Conservation (phyloP, 2,113 vertebrate species). For the Colistium nudipinnis region DNA sequence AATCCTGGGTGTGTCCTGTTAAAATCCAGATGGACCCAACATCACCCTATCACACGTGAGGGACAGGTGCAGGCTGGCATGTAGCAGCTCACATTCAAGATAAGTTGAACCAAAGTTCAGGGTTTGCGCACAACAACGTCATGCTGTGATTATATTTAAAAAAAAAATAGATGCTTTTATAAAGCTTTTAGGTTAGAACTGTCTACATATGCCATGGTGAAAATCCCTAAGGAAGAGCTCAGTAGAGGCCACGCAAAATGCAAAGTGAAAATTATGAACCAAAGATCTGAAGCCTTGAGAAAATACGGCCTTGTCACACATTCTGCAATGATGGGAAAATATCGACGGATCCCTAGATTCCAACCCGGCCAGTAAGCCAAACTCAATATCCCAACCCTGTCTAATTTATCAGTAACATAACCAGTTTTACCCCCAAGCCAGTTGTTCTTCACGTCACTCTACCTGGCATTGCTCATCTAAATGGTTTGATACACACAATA, state of each 20-base stretch:
- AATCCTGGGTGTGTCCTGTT: conserved; percentile 3
- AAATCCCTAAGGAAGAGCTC: neutral
- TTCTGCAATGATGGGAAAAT: neutral
- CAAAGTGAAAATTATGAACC: neutral
- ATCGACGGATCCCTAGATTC: neutral
- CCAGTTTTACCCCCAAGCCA: neutral
- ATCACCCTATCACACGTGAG: neutral
- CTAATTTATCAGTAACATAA: too few relatives aligned
- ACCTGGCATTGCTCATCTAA: conserved; percentile 8
- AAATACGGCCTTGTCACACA: neutral
- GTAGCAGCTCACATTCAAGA: neutral
- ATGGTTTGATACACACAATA: conserved; percentile 25
- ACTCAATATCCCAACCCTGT: too few relatives aligned
- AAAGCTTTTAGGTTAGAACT: neutral
- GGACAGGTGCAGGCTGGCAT: conserved; percentile 31
- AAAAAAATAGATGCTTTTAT: neutral
- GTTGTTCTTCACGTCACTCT: conserved; percentile 1
- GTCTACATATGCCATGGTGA: neutral
- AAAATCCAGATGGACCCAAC: conserved; percentile 31
- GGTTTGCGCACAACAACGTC: neutral
- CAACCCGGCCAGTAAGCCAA: neutral
- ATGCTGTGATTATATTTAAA: neutral
- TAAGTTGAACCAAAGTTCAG: neutral
- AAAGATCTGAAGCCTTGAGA: neutral
- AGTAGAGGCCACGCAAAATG: neutral